Percentiles rank a stretch among this genome's conserved stretches.
Evolutionary conservation across 2,113 vertebrate genomes (phyloP).

Genomic region (Puma concolor): DNA sequence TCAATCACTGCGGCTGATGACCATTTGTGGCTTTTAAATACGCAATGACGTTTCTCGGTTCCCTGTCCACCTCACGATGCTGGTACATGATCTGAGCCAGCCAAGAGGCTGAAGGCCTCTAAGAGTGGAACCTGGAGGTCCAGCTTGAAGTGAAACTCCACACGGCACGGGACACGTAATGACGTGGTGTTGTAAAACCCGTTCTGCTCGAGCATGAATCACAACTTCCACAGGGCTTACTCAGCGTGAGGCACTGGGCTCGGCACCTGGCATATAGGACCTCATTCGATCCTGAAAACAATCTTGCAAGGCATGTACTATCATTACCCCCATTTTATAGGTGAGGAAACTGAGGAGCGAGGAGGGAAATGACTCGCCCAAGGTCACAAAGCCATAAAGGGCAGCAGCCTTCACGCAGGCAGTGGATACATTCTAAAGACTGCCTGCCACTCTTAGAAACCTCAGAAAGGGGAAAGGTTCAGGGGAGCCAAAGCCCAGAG

Average conservation of each 20-base stretch:
- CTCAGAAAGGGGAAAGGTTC: not conserved
- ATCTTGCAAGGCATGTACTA: accelerated
- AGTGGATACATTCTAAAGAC: not conserved
- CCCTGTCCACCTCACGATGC: slow-evolving; percentile 61
- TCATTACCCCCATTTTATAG: not conserved
- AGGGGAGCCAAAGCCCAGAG: no score
- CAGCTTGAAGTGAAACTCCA: not conserved
- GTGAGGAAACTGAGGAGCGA: not conserved
- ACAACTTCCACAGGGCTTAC: not conserved
- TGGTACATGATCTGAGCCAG: not conserved
- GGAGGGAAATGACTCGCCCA: accelerated
- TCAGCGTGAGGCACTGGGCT: not conserved
- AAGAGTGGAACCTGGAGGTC: not conserved
- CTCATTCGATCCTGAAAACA: not conserved
- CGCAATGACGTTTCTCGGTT: slow-evolving; percentile 55
- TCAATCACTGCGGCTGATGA: slow-evolving; percentile 77
- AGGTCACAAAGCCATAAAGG: not conserved
- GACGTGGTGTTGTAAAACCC: accelerated
- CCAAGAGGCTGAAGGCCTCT: not conserved
- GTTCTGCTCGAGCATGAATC: accelerated
- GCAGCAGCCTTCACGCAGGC: not conserved
- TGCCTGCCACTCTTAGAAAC: not conserved
- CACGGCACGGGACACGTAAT: accelerated
- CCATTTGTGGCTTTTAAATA: slow-evolving; percentile 75
- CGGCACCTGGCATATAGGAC: not conserved